Percentiles rank a stretch among this genome's conserved stretches.
These are phyloP conservation scores for Meteorus cinctellus DNA, from an alignment of 2,888 invertebrate species.

Conservation along the genomic window DNA sequence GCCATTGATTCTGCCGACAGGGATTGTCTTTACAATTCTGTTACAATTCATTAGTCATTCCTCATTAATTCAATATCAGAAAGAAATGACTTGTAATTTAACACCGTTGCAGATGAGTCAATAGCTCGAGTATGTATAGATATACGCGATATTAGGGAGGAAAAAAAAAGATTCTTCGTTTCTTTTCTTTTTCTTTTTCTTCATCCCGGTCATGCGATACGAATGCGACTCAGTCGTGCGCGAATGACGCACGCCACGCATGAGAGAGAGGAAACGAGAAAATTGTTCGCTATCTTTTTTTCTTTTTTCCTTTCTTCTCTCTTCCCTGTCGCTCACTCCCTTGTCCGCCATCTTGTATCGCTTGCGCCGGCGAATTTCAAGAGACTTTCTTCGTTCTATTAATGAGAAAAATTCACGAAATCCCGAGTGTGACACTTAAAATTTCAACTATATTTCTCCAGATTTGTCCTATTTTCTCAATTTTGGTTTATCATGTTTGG, in stretches of 20 bases:
- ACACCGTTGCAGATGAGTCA: not conserved
- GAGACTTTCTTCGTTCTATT: constrained; percentile 36
- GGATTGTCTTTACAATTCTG: constrained; percentile 9
- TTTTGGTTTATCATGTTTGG: not conserved
- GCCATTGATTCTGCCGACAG: constrained; percentile 55
- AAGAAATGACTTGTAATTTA: not conserved
- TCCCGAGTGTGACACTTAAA: not conserved
- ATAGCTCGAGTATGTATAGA: not conserved
- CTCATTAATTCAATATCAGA: not conserved
- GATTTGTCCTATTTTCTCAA: not conserved
- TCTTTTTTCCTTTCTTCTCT: constrained; percentile 31
- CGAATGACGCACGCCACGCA: constrained; percentile 64
- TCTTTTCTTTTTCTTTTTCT: constrained; percentile 30
- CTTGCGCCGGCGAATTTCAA: constrained; percentile 40
- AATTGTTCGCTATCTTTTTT: constrained; percentile 49
- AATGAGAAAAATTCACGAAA: constrained; percentile 29
- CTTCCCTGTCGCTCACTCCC: constrained; percentile 31
- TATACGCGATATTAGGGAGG: not conserved
- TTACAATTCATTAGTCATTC: constrained; percentile 6
- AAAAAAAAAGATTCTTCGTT: constrained; percentile 25
- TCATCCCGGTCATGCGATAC: constrained; percentile 44
- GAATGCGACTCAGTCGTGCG: constrained; percentile 46
- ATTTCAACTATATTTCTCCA: not conserved
- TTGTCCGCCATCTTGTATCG: constrained; percentile 36
- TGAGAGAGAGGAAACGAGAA: constrained; percentile 53